Conservation (phyloP, 2,113 vertebrate genomes). For the Osmerus mordax region DNA sequence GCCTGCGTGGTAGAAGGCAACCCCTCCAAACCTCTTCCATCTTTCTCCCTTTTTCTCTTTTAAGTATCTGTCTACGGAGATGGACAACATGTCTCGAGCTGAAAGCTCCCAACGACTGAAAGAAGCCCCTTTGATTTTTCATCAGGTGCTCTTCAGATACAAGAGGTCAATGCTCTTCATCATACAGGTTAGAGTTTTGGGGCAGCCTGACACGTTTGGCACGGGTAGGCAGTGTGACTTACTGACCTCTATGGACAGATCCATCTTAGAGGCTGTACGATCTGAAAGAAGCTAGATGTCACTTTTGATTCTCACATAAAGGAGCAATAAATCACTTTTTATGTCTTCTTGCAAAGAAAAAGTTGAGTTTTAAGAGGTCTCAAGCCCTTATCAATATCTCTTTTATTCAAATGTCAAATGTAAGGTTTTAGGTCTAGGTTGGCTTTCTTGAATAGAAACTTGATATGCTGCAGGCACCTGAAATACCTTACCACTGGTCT, state of each 20-base stretch:
- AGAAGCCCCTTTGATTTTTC: not conserved
- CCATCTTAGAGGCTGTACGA: not conserved
- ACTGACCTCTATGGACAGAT: not conserved
- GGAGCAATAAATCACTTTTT: not conserved
- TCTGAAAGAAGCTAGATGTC: not conserved
- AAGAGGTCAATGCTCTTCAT: conserved; percentile 16
- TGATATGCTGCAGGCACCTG: not conserved
- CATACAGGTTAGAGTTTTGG: conserved; percentile 2
- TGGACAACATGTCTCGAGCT: too few species aligned
- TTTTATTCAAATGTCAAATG: not conserved
- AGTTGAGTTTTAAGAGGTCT: not conserved
- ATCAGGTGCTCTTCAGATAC: not conserved
- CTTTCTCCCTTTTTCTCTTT: too few species aligned
- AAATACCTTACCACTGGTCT: too few species aligned
- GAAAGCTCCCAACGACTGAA: too few species aligned
- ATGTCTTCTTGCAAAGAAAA: not conserved
- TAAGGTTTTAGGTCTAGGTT: too few species aligned
- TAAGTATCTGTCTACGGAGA: too few species aligned
- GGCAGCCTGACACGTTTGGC: not conserved
- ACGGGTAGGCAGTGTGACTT: not conserved
- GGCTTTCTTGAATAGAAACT: not conserved
- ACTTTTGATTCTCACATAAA: conserved; percentile 3
- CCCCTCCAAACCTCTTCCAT: conserved; percentile 9
- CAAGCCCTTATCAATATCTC: not conserved
- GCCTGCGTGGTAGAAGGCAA: conserved; percentile 6